phyloP scores from a whole-genome alignment of 2,113 vertebrate genomes.

The Ceuthmochares aereus region DNA sequence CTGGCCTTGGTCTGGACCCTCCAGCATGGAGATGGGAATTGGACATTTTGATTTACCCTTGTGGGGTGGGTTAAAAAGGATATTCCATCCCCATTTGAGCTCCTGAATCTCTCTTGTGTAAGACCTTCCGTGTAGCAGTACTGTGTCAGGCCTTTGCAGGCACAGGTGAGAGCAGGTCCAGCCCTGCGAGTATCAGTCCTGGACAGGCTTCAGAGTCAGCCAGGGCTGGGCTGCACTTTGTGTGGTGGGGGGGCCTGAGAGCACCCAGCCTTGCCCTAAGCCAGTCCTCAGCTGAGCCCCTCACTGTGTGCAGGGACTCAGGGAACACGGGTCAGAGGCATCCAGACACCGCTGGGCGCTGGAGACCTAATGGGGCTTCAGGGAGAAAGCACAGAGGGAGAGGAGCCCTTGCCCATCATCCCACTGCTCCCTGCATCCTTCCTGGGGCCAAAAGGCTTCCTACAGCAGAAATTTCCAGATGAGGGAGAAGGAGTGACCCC shows the following conservation, averaged over 20 bases:
- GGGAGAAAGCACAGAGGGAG: neutral
- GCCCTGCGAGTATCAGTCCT: neutral
- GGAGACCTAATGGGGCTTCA: neutral
- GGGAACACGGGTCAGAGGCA: neutral
- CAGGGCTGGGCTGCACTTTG: neutral
- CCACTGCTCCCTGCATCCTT: neutral
- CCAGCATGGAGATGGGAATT: neutral
- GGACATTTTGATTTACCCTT: neutral
- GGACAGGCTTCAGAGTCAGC: neutral
- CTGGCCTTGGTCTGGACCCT: neutral
- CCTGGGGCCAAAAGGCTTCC: neutral
- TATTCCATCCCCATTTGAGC: neutral
- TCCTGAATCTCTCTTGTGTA: neutral
- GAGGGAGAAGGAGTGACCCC: neutral
- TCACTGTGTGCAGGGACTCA: rapidly evolving
- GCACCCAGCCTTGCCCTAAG: neutral
- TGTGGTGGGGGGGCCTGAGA: rapidly evolving
- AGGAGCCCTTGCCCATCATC: neutral
- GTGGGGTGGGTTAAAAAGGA: neutral
- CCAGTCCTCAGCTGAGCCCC: neutral
- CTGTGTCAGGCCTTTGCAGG: neutral
- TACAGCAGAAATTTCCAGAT: neutral
- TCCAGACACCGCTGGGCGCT: neutral
- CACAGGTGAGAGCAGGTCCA: neutral
- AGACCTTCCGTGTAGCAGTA: neutral